These are phyloP conservation scores for Zhuqinia jingwanae DNA, from an alignment of 2,888 invertebrate species.

Conservation along the genomic window DNA sequence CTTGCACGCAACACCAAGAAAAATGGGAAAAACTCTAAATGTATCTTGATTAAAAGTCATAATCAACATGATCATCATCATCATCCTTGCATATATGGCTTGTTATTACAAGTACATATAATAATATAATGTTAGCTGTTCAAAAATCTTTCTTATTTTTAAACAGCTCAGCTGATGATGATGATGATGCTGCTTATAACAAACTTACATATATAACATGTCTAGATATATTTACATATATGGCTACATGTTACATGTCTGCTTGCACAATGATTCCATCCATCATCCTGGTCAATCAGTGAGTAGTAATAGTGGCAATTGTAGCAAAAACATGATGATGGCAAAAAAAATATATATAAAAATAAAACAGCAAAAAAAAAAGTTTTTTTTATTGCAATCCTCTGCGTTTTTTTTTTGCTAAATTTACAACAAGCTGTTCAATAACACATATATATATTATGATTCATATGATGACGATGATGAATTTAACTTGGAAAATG, in stretches of 20 bases:
- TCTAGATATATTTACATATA: too few relatives aligned
- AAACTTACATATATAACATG: too few relatives aligned
- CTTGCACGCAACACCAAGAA: too few relatives aligned
- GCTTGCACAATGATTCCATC: too few relatives aligned
- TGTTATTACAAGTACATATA: slow-evolving; percentile 15
- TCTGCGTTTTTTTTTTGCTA: not conserved
- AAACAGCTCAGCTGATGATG: slow-evolving; percentile 29
- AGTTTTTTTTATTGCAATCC: slow-evolving; percentile 33
- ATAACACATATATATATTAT: not conserved
- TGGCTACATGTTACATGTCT: too few relatives aligned
- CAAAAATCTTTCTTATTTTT: slow-evolving; percentile 18
- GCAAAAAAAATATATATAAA: too few relatives aligned
- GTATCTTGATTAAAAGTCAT: slow-evolving; percentile 24
- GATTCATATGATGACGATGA: not conserved
- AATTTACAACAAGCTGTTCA: slow-evolving; percentile 21
- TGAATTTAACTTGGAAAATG: slow-evolving; percentile 39
- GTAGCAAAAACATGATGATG: not conserved
- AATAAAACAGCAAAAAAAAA: too few relatives aligned
- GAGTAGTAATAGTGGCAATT: slow-evolving; percentile 6
- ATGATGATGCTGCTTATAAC: not conserved
- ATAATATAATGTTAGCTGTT: too few relatives aligned
- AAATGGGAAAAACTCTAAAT: slow-evolving; percentile 13
- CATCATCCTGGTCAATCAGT: too few relatives aligned
- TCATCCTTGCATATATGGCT: not conserved
- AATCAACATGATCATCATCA: slow-evolving; percentile 10